Base-by-base conservation (phyloP, 2,113 vertebrate genomes). In the Pachycephala philippinensis region DNA sequence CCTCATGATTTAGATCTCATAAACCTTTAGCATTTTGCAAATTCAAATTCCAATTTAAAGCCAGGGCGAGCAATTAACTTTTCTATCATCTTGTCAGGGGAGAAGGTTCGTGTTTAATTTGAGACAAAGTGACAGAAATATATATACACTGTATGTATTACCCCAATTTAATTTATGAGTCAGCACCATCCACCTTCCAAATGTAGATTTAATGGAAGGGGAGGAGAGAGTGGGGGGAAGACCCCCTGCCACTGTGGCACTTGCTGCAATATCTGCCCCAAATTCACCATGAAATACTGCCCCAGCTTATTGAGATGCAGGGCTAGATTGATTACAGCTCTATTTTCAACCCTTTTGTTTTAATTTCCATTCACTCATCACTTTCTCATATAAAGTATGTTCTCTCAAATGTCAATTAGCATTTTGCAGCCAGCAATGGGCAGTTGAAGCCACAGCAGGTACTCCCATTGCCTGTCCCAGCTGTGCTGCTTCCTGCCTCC, bases 41-140 rank as follows among this genome's bases (percentile, higher is more conserved):
- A 98, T 98, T 98, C 98, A 98, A 98, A 98, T 98, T 98, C 98
- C 98, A 98, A 98, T 98, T 98, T 98, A 98, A 98, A 98, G 98
- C 98, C 98, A 98, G 98, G 98, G 98, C 96, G 98, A 98, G 98
- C 98, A 98, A 98, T 98, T 98, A 98, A 98, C 98, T 98, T 98
- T 98, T 98, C 98, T 98, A 98, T 98, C 98, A 98, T 98, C 98
- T 98, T 98, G 98, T 98, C 98, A 98, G 98, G 98, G 98, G 98
- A 98, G 98, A 98, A 98, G 98, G 98, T 98, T 98, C 97, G 96
- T 98, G 98, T 98, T 98, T 98, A 98, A 98, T 98, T 98, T 98
- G 98, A 98, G 98, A 98, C 98, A 98, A 98, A 98, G 98, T 98
- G 98, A 98, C 98, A 98, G 98, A 98, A 98, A 98, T 98, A 98